Base-by-base conservation (phyloP, 2,888 invertebrate genomes). In the Bellardia bayeri region DNA sequence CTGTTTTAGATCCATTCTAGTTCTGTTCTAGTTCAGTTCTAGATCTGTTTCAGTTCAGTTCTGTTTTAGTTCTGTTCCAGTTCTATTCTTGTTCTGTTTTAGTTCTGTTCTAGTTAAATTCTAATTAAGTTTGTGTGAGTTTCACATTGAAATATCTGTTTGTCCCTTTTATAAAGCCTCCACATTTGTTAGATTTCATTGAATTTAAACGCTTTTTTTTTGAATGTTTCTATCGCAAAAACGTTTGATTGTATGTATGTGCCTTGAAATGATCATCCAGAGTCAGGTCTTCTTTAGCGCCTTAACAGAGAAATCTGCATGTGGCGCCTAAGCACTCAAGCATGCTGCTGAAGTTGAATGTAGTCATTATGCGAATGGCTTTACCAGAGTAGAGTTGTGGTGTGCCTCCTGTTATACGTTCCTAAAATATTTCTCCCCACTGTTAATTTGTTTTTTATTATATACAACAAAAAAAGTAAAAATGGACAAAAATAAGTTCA, bases 271-370 rank as follows among this genome's bases (percentile, higher is more conserved):
- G 23, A 51, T 49, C 49, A 54, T 49, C 14, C 30, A 42, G 16
- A 56, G 49, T 45, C 45, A 42, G 16, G 66, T 63, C 63, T 63
- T 79, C 71, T 69, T 82, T 61, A 75, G 75, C 74, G 68, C 51
- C 76, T 82, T 81, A 78, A 86, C 63, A 54, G 64, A 63, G 78
- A 87, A 85, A 85, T 87, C 85, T 85, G 82, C 87, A 87, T 87
- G 85, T 87, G 87, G 87, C 87, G 87, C 87, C 87, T 87, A 82
- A 85, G 79, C 85, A 87, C 79, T 87, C 87, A 82, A 85, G 64
- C 85, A 85, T 87, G 74, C 75, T 75, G 83, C 74, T 81, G 81
- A 3, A 45, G 45, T 45, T 45, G 13, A 80, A 75, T 51, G 68
- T 69, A 69, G 45, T 68, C 45, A 13, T 33, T 16, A 69, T 58